Conservation (phyloP, 2,797 vertebrate genomes). For the Fringilla coelebs region DNA sequence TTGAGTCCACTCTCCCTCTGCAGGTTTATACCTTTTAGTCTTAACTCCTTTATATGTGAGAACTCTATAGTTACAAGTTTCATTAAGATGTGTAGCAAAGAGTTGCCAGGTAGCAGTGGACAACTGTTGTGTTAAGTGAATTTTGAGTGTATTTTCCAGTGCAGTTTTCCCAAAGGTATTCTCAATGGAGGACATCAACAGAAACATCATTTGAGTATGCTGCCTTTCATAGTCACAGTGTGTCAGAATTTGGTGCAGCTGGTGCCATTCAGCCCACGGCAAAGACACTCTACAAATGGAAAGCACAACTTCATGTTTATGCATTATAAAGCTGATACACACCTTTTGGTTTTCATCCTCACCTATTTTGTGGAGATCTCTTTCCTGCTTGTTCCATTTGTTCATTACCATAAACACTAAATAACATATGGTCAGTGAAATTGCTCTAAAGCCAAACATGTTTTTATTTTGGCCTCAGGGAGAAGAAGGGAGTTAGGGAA, state of each 20-base stretch:
- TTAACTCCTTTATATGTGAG: neutral
- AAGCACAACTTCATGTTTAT: neutral
- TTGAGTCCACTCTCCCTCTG: neutral
- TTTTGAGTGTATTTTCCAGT: neutral
- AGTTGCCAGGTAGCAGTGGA: neutral
- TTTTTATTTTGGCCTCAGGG: neutral
- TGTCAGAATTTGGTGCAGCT: neutral
- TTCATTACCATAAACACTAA: neutral
- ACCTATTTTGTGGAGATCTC: neutral
- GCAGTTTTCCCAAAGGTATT: neutral
- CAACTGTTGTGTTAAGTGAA: neutral
- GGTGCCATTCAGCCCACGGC: neutral
- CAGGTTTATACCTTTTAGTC: neutral
- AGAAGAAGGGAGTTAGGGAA: neutral
- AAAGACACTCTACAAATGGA: neutral
- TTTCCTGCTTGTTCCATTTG: neutral
- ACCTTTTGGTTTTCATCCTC: neutral
- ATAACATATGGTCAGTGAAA: neutral
- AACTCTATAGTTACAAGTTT: neutral
- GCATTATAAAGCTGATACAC: neutral
- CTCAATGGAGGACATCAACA: neutral
- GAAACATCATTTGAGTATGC: neutral
- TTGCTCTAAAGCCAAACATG: neutral
- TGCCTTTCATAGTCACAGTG: neutral
- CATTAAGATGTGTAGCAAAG: neutral